Evolutionary conservation across 2,797 vertebrate species (phyloP), one percentile per base, ranked within the genome.

Genomic region (Rhabdomys pumilio): DNA sequence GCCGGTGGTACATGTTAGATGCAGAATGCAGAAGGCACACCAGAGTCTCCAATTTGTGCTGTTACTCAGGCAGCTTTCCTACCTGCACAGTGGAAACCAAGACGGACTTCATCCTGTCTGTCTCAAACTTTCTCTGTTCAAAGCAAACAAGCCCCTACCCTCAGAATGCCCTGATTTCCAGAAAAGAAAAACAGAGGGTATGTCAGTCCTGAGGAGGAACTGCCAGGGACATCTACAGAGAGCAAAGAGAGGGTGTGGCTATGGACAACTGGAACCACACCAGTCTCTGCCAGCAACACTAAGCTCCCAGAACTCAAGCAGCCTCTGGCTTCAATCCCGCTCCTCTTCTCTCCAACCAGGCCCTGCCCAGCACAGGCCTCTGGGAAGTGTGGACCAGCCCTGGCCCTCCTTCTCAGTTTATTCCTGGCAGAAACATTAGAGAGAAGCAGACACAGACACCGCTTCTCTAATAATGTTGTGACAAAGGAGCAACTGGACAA

Each of bases 381-480:
- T 84, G 69, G 72, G 65, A 47, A 61, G 55, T 75, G 53, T 47
- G 76, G 80, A 67, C 57, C 72, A 88, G 92, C 83, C 85, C 92
- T 81, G 75, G 90, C 80, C 79, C 91, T 81, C 53, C 73, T 34
- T 9, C 73, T 14, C 3, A 57, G 61, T 92, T 96, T 73, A 15
- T 90, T 95, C 92, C 92, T 97, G 96, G 96, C 95, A 94, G 83
- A 93, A 96, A 89, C 96, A 89, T 89, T 76, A 93, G 83, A 96
- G 63, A 93, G 65, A 90, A 97, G 89, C 94, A 97, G 93, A 97
- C 67, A 4, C 6, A 69, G 76, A 90, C 97, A 97, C 93, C 96
- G 97, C 97, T 98, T 98, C 97, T 98, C 97, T 97, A 97, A 97
- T 95, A 97, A 96, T 96, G 94, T 85, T 57, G 89, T 96, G 96